Evolutionary conservation across 2,888 invertebrate species (phyloP).

Genomic region (Drosophila anceps): DNA sequence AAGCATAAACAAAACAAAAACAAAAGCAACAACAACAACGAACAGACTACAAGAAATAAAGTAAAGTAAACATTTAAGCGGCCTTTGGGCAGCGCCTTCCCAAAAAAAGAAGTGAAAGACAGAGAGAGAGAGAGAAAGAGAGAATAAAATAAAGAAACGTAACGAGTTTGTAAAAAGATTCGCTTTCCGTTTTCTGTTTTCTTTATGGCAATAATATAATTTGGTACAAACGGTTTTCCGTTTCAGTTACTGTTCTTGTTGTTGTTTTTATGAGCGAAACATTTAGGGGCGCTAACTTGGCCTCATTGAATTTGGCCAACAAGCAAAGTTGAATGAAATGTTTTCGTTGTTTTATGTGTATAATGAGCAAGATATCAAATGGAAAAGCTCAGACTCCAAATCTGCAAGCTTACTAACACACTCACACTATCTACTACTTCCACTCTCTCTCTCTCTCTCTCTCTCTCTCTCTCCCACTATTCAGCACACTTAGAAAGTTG

Average conservation of each 20-base stretch:
- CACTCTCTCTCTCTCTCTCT: not conserved
- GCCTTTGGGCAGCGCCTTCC: constrained; percentile 56
- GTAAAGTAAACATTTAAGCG: constrained; percentile 65
- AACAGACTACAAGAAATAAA: constrained; percentile 50
- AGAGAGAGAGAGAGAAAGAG: constrained; percentile 2
- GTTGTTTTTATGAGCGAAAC: constrained; percentile 28
- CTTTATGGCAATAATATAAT: constrained; percentile 70
- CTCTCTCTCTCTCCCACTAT: not conserved
- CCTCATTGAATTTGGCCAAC: constrained; percentile 42
- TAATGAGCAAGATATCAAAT: constrained; percentile 63
- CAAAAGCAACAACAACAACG: constrained; percentile 26
- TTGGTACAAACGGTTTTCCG: constrained; percentile 58
- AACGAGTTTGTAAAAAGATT: constrained; percentile 50
- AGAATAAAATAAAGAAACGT: constrained; percentile 26
- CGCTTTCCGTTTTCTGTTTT: constrained; percentile 42
- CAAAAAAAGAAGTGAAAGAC: no score
- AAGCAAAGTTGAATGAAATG: constrained; percentile 49
- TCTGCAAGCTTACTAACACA: constrained; percentile 5
- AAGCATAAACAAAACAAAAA: not conserved
- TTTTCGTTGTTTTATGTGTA: constrained; percentile 39
- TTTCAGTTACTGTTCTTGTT: constrained; percentile 25
- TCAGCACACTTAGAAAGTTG: constrained; percentile 44
- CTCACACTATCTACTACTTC: not conserved
- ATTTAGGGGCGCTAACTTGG: constrained; percentile 52
- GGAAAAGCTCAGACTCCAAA: constrained; percentile 1